phyloP scores from a whole-genome alignment of 2,113 vertebrate species.

The Neotragus pygmaeus region DNA sequence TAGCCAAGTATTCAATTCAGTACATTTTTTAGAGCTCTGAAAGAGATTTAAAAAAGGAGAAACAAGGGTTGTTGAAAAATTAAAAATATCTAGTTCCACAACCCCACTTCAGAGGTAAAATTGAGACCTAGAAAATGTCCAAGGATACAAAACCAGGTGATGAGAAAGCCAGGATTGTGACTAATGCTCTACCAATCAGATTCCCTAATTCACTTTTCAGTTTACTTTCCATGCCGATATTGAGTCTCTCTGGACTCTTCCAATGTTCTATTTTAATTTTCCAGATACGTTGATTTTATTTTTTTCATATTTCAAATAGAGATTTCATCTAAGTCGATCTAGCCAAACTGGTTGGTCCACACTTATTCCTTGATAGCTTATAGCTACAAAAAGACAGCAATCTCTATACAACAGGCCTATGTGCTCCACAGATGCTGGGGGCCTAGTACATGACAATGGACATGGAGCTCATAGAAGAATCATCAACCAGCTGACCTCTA shows the following conservation, averaged over 20 bases:
- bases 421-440: rapidly evolving
- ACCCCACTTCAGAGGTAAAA: not conserved
- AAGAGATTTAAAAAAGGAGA: not conserved
- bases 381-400: not conserved
- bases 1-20: not conserved
- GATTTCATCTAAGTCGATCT: not conserved
- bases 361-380: not conserved
- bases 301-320: not conserved
- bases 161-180: not conserved
- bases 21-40: not conserved
- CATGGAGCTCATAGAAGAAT: not conserved
- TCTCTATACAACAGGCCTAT: not conserved
- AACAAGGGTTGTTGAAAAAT: not conserved
- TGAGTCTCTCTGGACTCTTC: not conserved
- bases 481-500: not conserved
- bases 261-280: not conserved
- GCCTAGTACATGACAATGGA: rapidly evolving
- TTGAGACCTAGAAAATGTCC: not conserved
- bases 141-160: not conserved
- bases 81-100: not conserved
- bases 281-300: not conserved
- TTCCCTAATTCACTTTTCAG: not conserved
- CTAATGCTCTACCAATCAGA: not conserved
- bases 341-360: not conserved
- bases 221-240: not conserved